phyloP scores from a whole-genome alignment of 2,113 vertebrate species.

The Elgaria multicarinata region DNA sequence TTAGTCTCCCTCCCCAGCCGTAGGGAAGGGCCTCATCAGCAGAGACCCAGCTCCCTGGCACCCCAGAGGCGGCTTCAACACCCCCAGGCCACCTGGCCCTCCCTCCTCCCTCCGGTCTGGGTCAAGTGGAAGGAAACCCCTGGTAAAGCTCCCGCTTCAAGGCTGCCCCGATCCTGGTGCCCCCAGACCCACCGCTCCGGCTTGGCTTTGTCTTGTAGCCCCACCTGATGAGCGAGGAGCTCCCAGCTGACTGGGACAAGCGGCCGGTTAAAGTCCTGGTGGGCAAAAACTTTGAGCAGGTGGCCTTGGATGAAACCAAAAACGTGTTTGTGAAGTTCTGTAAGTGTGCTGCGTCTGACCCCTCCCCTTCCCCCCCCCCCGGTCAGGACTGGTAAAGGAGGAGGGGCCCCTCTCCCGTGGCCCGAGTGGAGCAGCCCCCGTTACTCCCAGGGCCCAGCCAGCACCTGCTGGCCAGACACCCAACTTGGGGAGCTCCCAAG shows the following conservation, averaged over 20 bases:
- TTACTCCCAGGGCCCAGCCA: fast-evolving
- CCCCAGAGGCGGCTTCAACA: too few species aligned
- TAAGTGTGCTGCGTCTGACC: constrained; percentile 81
- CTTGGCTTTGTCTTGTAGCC: constrained; percentile 72
- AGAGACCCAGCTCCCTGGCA: too few species aligned
- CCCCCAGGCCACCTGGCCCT: too few species aligned
- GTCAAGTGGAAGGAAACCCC: not conserved
- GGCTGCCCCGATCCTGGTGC: too few species aligned
- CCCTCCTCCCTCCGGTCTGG: too few species aligned
- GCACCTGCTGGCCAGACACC: too few species aligned
- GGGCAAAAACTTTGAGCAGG: constrained; percentile 90
- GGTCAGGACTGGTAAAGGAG: too few species aligned
- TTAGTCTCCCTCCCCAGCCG: not conserved
- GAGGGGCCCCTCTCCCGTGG: too few species aligned
- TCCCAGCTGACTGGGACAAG: constrained; percentile 90
- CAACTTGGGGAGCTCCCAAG: too few species aligned
- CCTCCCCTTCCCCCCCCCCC: too few species aligned
- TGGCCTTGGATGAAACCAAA: constrained; percentile 89
- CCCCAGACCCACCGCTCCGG: not conserved
- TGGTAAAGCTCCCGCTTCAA: too few species aligned
- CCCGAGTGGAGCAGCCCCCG: fast-evolving
- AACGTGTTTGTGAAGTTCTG: constrained; percentile 96
- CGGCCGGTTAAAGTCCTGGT: constrained; percentile 89
- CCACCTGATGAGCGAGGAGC: constrained; percentile 80
- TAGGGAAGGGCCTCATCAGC: not conserved